Percentiles rank a stretch among this genome's conserved stretches.
Evolutionary conservation across 2,888 invertebrate genomes (phyloP).

Genomic region (Monopis laevigella): DNA sequence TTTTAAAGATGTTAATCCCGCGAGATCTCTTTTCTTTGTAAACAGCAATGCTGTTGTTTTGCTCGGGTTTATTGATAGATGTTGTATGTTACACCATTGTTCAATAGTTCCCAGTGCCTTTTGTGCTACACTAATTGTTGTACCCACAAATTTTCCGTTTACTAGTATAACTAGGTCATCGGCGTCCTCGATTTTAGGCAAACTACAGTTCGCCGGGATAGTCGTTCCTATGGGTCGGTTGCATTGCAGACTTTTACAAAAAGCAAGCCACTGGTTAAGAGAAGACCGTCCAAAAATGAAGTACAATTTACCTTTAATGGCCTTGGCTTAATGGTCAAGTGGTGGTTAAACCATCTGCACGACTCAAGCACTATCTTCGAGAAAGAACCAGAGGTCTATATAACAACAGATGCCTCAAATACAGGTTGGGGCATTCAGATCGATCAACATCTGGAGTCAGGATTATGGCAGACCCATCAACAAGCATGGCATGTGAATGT

Average conservation of each 20-base stretch:
- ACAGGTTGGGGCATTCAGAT: conserved; percentile 2
- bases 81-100: too few relatives aligned
- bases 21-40: too few relatives aligned
- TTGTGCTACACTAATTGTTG: too few relatives aligned
- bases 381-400: conserved; percentile 14
- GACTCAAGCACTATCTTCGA: conserved; percentile 12
- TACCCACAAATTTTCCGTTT: too few relatives aligned
- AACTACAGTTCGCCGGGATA: conserved; percentile 12
- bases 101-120: too few relatives aligned
- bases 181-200: too few relatives aligned
- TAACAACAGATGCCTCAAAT: conserved; percentile 7
- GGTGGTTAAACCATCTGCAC: conserved; percentile 17
- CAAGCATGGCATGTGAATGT: conserved; percentile 20
- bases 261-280: too few relatives aligned
- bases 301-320: not conserved
- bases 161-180: too few relatives aligned
- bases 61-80: too few relatives aligned
- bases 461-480: not conserved
- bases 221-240: not conserved
- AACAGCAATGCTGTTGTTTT: too few relatives aligned
- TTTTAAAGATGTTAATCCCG: too few relatives aligned
- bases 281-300: not conserved
- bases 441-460: not conserved
- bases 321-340: conserved; percentile 9
- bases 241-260: not conserved